phyloP scores from a whole-genome alignment of 1,140 invertebrate genomes.

The Coenobita brevimanus region DNA sequence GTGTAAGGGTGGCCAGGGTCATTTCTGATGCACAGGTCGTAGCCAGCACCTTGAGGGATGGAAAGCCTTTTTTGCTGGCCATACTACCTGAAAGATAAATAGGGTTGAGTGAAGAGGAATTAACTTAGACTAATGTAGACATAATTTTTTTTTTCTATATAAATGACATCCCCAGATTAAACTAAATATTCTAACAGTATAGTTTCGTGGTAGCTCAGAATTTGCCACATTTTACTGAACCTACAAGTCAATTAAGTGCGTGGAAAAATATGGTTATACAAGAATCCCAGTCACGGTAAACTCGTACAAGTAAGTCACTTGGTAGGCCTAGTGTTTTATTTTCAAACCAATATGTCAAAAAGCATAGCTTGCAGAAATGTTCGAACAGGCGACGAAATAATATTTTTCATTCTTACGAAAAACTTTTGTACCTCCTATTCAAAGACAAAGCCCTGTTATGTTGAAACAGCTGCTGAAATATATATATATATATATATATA shows the following conservation, averaged over 20 bases:
- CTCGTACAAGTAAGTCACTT: no score
- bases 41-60: neutral
- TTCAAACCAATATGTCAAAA: constrained; percentile 16
- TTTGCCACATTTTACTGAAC: no score
- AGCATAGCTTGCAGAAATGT: constrained; percentile 16
- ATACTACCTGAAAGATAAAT: neutral
- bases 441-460: constrained; percentile 29
- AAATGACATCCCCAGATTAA: no score
- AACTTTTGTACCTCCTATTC: constrained; percentile 7
- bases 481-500: neutral
- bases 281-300: neutral
- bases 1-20: constrained; percentile 6
- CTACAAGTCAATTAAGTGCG: neutral
- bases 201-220: no score
- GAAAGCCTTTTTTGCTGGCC: neutral
- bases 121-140: neutral
- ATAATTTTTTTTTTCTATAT: neutral
- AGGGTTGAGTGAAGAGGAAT: neutral
- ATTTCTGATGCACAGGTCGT: neutral
- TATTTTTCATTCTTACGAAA: neutral
- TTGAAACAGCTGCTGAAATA: neutral
- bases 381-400: neutral
- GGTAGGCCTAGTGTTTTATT: no score
- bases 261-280: neutral
- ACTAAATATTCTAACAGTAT: no score